phyloP scores from a whole-genome alignment of 2,113 vertebrate species.

The Meleagris gallopavo region DNA sequence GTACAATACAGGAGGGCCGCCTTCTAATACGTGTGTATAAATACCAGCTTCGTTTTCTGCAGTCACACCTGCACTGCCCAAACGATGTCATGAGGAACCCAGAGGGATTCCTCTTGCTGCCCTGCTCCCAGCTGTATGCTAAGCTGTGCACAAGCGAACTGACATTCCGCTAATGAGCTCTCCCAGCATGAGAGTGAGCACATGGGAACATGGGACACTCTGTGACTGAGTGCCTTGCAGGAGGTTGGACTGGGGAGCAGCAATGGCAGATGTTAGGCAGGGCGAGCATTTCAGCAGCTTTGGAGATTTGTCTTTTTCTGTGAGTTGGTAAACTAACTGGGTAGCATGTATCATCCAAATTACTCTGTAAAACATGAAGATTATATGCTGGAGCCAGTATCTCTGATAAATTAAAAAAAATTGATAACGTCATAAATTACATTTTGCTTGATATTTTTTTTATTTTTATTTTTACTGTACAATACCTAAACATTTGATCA shows the following conservation, averaged over 20 bases:
- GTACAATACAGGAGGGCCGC: not conserved
- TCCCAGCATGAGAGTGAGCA: not conserved
- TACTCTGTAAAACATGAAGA: not conserved
- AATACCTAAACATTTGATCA: not conserved
- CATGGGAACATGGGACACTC: fast-evolving
- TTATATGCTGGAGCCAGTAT: not conserved
- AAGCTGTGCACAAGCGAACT: not conserved
- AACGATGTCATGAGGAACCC: conserved; percentile 63
- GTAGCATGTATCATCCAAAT: not conserved
- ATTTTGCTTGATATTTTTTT: not conserved
- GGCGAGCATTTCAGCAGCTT: not conserved
- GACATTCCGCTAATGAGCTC: conserved; percentile 45
- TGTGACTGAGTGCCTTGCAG: fast-evolving
- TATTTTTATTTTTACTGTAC: not conserved
- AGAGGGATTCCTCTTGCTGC: conserved; percentile 48
- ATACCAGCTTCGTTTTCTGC: conserved; percentile 68
- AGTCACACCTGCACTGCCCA: conserved; percentile 43
- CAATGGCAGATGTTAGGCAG: not conserved
- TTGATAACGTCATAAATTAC: not conserved
- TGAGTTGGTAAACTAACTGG: not conserved
- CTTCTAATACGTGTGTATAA: conserved; percentile 60
- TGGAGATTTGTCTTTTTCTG: not conserved
- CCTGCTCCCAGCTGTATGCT: not conserved
- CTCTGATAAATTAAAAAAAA: not conserved
- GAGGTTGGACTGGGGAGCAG: fast-evolving